These are phyloP conservation scores for Oreochromis grahami DNA, from an alignment of 2,797 vertebrate species.

Conservation along the genomic window DNA sequence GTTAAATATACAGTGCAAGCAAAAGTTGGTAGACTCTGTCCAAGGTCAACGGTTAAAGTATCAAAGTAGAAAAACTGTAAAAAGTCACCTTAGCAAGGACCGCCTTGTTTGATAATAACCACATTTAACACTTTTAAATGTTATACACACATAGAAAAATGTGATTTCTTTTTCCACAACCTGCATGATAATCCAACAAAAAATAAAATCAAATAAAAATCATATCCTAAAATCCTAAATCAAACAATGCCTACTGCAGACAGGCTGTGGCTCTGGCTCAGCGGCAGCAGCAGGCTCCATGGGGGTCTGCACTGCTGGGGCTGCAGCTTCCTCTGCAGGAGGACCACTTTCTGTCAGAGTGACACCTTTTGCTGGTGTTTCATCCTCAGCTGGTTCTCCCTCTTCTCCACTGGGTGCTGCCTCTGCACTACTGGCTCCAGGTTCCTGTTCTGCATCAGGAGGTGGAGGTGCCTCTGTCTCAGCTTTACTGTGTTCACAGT, in stretches of 20 bases:
- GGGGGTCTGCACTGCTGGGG: conserved; percentile 4
- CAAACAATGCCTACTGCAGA: conserved; percentile 56
- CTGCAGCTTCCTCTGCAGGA: conserved; percentile 13
- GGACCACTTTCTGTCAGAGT: not conserved
- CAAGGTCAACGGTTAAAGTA: conserved; percentile 13
- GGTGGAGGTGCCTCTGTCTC: not conserved
- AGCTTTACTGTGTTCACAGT: not conserved
- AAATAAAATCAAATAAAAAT: not conserved
- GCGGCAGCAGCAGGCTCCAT: conserved; percentile 24
- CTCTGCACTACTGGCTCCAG: not conserved
- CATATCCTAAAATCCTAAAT: not conserved
- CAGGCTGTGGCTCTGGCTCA: conserved; percentile 51
- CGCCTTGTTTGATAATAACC: not conserved
- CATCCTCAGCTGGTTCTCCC: conserved; percentile 17
- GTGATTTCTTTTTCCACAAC: not conserved
- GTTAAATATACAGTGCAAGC: not conserved
- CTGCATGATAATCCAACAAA: not conserved
- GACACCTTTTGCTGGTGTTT: conserved; percentile 18
- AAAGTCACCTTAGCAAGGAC: not conserved
- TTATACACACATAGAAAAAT: not conserved
- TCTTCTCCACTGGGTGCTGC: not conserved
- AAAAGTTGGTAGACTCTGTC: not conserved
- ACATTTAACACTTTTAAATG: not conserved
- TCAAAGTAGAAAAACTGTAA: not conserved
- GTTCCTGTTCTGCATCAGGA: not conserved